phyloP scores from a whole-genome alignment of 2,113 vertebrate species.

The Carassius carassius region DNA sequence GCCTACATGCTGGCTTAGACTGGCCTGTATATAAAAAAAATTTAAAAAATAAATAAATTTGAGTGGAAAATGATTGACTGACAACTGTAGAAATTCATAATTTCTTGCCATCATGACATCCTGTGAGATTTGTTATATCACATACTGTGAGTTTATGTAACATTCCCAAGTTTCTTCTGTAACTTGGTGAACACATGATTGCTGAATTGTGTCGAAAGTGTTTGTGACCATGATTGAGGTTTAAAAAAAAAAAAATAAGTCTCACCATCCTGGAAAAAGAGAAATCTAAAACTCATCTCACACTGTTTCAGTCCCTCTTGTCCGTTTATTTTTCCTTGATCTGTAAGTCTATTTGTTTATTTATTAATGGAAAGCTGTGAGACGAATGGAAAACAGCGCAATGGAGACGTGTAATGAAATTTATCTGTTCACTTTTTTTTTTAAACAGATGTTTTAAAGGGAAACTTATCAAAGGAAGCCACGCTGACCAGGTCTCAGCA shows the following conservation, averaged over 20 bases:
- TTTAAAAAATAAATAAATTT: not conserved
- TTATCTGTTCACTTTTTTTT: conserved; percentile 31
- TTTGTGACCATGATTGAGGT: not conserved
- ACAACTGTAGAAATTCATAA: not conserved
- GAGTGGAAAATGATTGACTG: not conserved
- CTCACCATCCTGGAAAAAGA: not conserved
- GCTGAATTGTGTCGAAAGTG: not conserved
- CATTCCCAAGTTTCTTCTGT: not conserved
- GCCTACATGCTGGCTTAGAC: conserved; percentile 14
- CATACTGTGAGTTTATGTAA: not conserved
- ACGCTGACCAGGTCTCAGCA: conserved; percentile 35
- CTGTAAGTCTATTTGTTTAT: conserved; percentile 51
- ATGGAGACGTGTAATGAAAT: conserved; percentile 21
- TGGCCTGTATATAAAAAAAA: not conserved
- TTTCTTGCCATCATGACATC: not conserved
- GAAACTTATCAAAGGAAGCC: conserved; percentile 38
- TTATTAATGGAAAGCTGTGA: conserved; percentile 39
- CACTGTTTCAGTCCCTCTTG: conserved; percentile 13
- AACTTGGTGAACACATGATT: not conserved
- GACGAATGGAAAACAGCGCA: conserved; percentile 39
- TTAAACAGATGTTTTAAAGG: conserved; percentile 50
- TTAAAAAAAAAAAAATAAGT: not conserved
- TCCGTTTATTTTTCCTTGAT: conserved; percentile 53
- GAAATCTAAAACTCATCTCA: conserved; percentile 15
- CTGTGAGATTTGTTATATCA: not conserved